phyloP scores from a whole-genome alignment of 2,113 vertebrate genomes.

The Bubo blakistoni region DNA sequence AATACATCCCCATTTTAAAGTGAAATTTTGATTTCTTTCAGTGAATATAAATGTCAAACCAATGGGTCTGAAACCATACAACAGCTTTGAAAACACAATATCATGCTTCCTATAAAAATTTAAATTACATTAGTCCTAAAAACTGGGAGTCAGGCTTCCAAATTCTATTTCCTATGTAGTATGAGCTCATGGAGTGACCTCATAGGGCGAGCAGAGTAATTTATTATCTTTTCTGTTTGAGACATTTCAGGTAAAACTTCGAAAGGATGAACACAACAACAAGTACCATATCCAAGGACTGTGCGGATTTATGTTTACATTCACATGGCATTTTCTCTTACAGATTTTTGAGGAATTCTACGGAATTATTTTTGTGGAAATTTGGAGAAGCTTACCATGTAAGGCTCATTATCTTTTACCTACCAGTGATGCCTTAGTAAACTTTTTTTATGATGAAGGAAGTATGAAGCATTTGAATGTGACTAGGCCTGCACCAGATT shows the following conservation, averaged over 20 bases:
- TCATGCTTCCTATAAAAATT: background rate
- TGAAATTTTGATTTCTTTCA: background rate
- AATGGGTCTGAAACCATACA: background rate
- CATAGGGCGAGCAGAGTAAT: background rate
- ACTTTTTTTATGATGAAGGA: background rate
- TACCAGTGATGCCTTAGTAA: background rate
- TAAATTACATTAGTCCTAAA: background rate
- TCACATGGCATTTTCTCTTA: background rate
- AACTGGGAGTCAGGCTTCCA: background rate
- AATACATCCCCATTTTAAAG: background rate
- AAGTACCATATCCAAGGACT: background rate
- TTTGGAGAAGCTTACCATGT: background rate
- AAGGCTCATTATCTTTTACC: background rate
- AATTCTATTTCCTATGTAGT: background rate
- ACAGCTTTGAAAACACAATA: background rate
- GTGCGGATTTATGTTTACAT: background rate
- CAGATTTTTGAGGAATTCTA: background rate
- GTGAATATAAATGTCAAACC: background rate
- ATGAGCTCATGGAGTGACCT: background rate
- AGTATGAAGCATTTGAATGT: background rate
- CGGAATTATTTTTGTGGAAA: background rate
- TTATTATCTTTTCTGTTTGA: background rate
- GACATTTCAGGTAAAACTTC: conserved; percentile 14
- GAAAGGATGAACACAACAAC: background rate
- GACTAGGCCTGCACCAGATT: background rate